These are phyloP conservation scores for Myripristis murdjan DNA, from an alignment of 2,797 vertebrate species.

Conservation along the genomic window DNA sequence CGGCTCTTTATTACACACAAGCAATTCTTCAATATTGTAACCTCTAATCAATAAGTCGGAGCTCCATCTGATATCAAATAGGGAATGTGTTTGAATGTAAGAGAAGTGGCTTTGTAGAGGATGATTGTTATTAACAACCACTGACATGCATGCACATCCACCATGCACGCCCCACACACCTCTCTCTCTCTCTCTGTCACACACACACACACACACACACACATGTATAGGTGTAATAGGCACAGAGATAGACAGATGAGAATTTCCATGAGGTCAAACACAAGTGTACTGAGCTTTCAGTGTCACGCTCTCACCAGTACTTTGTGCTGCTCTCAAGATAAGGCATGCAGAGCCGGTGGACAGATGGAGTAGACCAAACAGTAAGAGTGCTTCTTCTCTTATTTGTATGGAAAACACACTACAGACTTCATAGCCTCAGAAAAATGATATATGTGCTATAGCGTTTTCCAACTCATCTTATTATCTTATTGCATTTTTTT, in stretches of 20 bases:
- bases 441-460: neutral
- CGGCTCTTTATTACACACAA: conserved; percentile 26
- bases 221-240: neutral
- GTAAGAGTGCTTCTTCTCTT: neutral
- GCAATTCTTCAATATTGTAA: too few relatives aligned
- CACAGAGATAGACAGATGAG: conserved; percentile 81
- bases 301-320: conserved; percentile 93
- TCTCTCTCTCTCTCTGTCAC: conserved; percentile 1
- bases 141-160: too few relatives aligned
- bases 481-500: too few relatives aligned
- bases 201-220: conserved; percentile 13
- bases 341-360: conserved; percentile 37
- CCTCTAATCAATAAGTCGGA: too few relatives aligned
- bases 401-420: neutral
- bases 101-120: too few relatives aligned
- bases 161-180: neutral
- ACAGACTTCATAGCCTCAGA: conserved; percentile 7
- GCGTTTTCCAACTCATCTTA: neutral
- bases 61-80: too few relatives aligned
- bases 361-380: neutral
- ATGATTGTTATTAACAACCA: too few relatives aligned
- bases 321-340: conserved; percentile 95
- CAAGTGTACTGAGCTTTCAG: conserved; percentile 96
- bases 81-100: too few relatives aligned
- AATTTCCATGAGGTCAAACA: conserved; percentile 94